Conservation (phyloP, 1,140 invertebrate species). For the Trichonephila inaurata region DNA sequence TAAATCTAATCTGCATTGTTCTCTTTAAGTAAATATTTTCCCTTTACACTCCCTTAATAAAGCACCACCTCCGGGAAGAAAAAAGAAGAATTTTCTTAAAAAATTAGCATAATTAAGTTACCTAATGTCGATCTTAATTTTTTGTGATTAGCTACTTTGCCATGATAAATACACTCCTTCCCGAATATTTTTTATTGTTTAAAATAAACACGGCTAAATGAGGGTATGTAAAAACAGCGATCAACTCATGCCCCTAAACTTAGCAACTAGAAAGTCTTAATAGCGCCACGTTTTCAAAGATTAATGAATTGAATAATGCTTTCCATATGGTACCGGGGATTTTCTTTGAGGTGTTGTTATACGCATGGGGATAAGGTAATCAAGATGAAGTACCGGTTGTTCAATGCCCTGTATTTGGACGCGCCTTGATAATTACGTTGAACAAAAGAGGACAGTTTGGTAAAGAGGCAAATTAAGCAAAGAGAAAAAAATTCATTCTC, state of each 20-base stretch:
- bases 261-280: background rate
- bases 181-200: no score
- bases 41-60: background rate
- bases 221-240: background rate
- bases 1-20: background rate
- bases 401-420: background rate
- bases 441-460: background rate
- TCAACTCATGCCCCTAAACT: background rate
- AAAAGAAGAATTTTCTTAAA: constrained; percentile 6
- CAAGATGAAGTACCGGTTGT: constrained; percentile 54
- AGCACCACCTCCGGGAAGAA: background rate
- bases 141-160: constrained; percentile 15
- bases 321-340: constrained; percentile 54
- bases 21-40: background rate
- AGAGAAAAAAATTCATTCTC: background rate
- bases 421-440: constrained; percentile 21
- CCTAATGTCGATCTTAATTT: constrained; percentile 57
- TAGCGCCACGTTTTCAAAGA: constrained; percentile 26
- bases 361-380: constrained; percentile 20
- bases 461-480: constrained; percentile 44
- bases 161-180: constrained; percentile 21
- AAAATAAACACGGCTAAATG: constrained; percentile 2
- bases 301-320: constrained; percentile 51
- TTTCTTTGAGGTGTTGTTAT: constrained; percentile 54
- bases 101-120: constrained; percentile 61